phyloP scores from a whole-genome alignment of 1,140 invertebrate species.

The Nasonia giraulti region DNA sequence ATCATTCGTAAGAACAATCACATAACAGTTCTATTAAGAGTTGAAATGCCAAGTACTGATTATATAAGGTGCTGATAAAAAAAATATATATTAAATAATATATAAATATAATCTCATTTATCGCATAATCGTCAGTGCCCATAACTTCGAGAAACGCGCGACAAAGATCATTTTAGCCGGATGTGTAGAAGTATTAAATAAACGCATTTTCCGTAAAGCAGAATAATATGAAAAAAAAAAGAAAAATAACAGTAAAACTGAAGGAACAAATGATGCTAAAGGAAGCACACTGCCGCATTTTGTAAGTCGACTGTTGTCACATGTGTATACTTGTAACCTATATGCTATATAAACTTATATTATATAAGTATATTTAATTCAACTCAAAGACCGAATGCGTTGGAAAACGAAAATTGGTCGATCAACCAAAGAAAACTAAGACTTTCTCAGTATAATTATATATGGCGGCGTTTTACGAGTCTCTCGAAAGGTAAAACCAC shows the following conservation, averaged over 20 bases:
- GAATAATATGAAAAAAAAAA: conserved; percentile 17
- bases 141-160: conserved; percentile 39
- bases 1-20: conserved; percentile 48
- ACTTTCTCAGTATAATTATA: conserved; percentile 10
- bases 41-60: conserved; percentile 51
- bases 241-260: conserved; percentile 3
- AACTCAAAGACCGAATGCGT: conserved; percentile 22
- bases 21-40: conserved; percentile 43
- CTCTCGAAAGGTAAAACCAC: conserved; percentile 31
- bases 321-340: conserved; percentile 57
- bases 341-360: conserved; percentile 7
- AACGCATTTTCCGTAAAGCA: conserved; percentile 26
- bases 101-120: conserved; percentile 47
- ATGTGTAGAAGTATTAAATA: background rate
- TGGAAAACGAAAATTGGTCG: conserved; percentile 1
- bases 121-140: conserved; percentile 41
- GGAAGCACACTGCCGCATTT: conserved; percentile 66
- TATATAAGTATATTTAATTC: conserved; percentile 19
- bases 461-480: conserved; percentile 19
- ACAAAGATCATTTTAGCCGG: conserved; percentile 23
- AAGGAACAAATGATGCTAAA: conserved; percentile 60
- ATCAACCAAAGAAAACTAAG: conserved; percentile 15
- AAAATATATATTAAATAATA: conserved; percentile 21
- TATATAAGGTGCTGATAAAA: conserved; percentile 52
- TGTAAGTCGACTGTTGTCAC: conserved; percentile 64